These are phyloP conservation scores for Cynaeus angustus DNA, from an alignment of 2,888 invertebrate genomes.

Conservation along the genomic window DNA sequence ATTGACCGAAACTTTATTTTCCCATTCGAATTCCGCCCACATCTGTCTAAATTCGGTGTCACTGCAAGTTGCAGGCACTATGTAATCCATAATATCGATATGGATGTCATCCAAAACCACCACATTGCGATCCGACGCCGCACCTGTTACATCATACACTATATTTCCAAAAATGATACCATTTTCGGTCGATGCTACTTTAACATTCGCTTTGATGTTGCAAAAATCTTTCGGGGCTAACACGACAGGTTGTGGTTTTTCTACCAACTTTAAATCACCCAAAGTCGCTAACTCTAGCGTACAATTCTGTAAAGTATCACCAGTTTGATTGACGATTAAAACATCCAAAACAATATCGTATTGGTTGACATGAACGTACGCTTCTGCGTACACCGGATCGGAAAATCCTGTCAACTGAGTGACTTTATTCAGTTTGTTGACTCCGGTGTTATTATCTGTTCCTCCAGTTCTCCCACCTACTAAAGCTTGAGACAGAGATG, in stretches of 20 bases:
- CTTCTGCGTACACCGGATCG: constrained; percentile 99
- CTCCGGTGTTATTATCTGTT: constrained; percentile 74
- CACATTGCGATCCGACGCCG: constrained; percentile 94
- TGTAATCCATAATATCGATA: constrained; percentile 99
- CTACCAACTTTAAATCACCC: constrained; percentile 97
- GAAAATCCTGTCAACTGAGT: constrained; percentile 99
- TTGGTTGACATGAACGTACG: constrained; percentile 99
- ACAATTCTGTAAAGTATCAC: constrained; percentile 98
- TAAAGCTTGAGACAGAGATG: constrained; percentile 92
- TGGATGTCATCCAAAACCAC: constrained; percentile 99
- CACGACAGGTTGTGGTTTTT: constrained; percentile 96
- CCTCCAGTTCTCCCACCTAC: constrained; percentile 75
- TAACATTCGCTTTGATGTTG: constrained; percentile 98
- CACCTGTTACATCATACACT: constrained; percentile 96
- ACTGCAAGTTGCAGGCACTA: constrained; percentile 94
- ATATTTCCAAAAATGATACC: constrained; percentile 99
- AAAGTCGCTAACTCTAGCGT: constrained; percentile 98
- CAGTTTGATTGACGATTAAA: constrained; percentile 97
- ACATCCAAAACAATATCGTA: constrained; percentile 99
- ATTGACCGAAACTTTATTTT: constrained; percentile 98
- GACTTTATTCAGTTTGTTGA: constrained; percentile 80
- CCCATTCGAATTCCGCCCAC: constrained; percentile 99
- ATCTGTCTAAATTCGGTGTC: constrained; percentile 98
- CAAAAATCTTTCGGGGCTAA: constrained; percentile 98
- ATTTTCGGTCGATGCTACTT: constrained; percentile 99